These are phyloP conservation scores for Pseudobourletiella spinata DNA, from an alignment of 1,140 invertebrate species.

Conservation along the genomic window DNA sequence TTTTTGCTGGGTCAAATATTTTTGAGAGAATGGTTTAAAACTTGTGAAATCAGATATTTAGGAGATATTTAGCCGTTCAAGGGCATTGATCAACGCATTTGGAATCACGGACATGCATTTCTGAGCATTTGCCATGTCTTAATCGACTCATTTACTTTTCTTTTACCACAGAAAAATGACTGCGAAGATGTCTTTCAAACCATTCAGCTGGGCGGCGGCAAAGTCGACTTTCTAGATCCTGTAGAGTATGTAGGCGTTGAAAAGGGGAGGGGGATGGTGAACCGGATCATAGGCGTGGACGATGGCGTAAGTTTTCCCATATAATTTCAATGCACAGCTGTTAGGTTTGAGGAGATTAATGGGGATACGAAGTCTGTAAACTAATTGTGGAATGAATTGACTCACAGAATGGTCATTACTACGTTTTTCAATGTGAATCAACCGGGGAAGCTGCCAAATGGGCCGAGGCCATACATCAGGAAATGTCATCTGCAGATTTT, in stretches of 20 bases:
- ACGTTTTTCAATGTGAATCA: conserved; percentile 46
- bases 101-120: too few species aligned
- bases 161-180: conserved; percentile 43
- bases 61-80: too few species aligned
- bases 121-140: background rate
- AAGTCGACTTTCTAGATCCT: conserved; percentile 46
- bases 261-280: conserved; percentile 36
- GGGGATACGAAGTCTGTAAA: too few species aligned
- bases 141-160: background rate
- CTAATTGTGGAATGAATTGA: too few species aligned
- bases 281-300: conserved; percentile 38
- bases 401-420: conserved; percentile 48
- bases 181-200: conserved; percentile 44
- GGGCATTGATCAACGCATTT: too few species aligned
- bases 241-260: conserved; percentile 49
- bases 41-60: too few species aligned
- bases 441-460: conserved; percentile 47
- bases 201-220: conserved; percentile 45
- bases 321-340: too few species aligned
- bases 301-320: conserved; percentile 37
- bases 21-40: too few species aligned
- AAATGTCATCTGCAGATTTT: conserved; percentile 9
- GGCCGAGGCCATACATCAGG: conserved; percentile 44
- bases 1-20: too few species aligned
- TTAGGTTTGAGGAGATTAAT: too few species aligned